phyloP scores from a whole-genome alignment of 2,888 invertebrate species.

The Drosophila mayaguana region DNA sequence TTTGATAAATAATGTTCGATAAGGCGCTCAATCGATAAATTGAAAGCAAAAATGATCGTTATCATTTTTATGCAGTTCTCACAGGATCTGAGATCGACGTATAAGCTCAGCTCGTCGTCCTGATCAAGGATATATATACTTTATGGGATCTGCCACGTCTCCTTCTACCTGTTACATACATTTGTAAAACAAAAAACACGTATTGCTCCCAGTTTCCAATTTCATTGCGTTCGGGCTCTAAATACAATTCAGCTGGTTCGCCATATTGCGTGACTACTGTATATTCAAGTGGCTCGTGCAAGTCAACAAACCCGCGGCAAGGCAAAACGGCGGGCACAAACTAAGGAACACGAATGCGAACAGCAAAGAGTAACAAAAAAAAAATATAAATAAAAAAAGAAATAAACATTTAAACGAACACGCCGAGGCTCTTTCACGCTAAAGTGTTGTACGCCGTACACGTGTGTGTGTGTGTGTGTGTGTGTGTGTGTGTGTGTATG shows the following conservation, averaged over 20 bases:
- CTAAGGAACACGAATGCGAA: constrained; percentile 12
- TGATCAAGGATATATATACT: too few species aligned
- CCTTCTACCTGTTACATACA: too few species aligned
- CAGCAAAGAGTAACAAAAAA: constrained; percentile 17
- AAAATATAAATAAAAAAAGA: neutral
- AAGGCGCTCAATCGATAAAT: too few species aligned
- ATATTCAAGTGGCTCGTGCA: constrained; percentile 18
- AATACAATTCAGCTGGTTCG: neutral
- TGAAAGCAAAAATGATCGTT: too few species aligned
- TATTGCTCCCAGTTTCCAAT: too few species aligned
- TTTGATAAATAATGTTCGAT: too few species aligned
- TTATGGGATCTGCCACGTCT: too few species aligned
- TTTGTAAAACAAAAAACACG: too few species aligned
- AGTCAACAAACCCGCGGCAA: constrained; percentile 49
- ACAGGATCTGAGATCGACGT: too few species aligned
- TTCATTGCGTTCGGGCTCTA: too few species aligned
- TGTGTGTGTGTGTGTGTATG: neutral
- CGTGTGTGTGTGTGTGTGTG: constrained; percentile 4
- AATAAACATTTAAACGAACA: constrained; percentile 15
- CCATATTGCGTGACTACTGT: neutral
- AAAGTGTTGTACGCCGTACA: constrained; percentile 12
- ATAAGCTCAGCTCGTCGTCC: too few species aligned
- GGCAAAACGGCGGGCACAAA: constrained; percentile 20
- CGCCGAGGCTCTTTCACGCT: constrained; percentile 25
- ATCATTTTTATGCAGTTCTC: too few species aligned